phyloP scores from a whole-genome alignment of 2,113 vertebrate species.

The Saguinus midas region DNA sequence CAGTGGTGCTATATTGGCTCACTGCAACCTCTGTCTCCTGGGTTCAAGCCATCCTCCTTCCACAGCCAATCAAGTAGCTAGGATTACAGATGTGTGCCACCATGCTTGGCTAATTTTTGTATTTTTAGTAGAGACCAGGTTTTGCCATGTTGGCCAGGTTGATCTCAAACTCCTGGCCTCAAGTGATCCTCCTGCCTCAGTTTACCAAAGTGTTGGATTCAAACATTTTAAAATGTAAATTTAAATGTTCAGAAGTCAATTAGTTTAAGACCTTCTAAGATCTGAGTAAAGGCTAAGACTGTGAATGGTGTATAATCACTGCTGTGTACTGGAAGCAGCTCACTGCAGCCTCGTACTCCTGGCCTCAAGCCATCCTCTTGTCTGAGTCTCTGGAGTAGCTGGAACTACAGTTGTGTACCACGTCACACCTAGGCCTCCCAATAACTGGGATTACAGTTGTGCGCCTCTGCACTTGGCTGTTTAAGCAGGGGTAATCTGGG shows the following conservation, averaged over 20 bases:
- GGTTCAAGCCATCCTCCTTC: too few species aligned
- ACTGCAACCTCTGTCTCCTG: too few species aligned
- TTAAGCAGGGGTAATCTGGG: neutral
- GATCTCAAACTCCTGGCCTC: too few species aligned
- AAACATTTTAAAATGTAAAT: slow-evolving; percentile 4
- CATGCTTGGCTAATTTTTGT: too few species aligned
- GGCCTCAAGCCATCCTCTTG: neutral
- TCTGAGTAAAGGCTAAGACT: neutral
- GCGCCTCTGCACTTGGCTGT: neutral
- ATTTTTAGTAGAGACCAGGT: too few species aligned
- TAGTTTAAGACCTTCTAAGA: neutral
- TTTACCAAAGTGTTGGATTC: neutral
- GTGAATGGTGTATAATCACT: neutral
- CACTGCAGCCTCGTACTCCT: fast-evolving
- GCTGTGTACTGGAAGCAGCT: neutral
- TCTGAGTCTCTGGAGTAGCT: neutral
- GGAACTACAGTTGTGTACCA: neutral
- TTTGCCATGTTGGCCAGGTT: too few species aligned
- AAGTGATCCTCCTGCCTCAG: too few species aligned
- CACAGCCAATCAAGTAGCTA: too few species aligned
- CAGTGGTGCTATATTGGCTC: too few species aligned
- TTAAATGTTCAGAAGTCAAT: neutral
- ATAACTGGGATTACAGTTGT: neutral
- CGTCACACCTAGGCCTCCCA: neutral
- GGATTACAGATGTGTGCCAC: too few species aligned